Evolutionary conservation across 35 echinoderm and acorn worm species (phyloP).

Genomic region (Eucidaris tribuloides): DNA sequence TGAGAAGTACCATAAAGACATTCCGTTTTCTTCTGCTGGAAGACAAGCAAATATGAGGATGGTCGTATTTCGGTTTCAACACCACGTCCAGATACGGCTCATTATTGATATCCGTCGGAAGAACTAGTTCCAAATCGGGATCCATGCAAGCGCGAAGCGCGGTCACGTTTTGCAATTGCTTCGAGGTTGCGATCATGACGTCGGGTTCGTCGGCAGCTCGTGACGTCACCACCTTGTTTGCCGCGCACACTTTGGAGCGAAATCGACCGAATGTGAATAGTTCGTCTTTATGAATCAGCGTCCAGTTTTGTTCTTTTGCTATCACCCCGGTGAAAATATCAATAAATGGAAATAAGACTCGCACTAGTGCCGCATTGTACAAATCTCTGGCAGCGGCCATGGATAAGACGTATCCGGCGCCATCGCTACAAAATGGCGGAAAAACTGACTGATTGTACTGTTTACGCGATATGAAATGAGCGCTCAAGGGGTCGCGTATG

Average conservation of each 20-base stretch:
- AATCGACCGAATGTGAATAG: neutral
- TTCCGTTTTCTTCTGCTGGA: neutral
- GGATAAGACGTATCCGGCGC: neutral
- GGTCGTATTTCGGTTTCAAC: conserved; percentile 13
- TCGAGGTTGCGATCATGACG: neutral
- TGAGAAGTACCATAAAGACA: conserved; percentile 18
- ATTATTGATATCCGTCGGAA: conserved; percentile 21
- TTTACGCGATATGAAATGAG: neutral
- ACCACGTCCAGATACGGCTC: conserved; percentile 10
- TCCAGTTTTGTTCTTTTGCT: conserved; percentile 4
- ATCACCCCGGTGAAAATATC: neutral
- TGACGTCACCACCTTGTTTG: neutral
- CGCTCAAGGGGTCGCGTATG: neutral
- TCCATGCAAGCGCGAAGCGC: neutral
- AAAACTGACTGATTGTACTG: neutral
- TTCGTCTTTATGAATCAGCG: neutral
- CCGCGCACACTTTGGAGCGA: neutral
- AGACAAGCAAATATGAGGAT: conserved; percentile 14
- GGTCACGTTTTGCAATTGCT: neutral
- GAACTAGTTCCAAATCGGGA: conserved; percentile 47
- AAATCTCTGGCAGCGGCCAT: neutral
- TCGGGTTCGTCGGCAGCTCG: neutral
- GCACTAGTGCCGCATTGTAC: neutral
- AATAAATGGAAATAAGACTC: neutral
- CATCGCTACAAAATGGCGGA: neutral